Base-by-base conservation (phyloP, 2,888 invertebrate genomes). In the Hoplodrina ambigua region DNA sequence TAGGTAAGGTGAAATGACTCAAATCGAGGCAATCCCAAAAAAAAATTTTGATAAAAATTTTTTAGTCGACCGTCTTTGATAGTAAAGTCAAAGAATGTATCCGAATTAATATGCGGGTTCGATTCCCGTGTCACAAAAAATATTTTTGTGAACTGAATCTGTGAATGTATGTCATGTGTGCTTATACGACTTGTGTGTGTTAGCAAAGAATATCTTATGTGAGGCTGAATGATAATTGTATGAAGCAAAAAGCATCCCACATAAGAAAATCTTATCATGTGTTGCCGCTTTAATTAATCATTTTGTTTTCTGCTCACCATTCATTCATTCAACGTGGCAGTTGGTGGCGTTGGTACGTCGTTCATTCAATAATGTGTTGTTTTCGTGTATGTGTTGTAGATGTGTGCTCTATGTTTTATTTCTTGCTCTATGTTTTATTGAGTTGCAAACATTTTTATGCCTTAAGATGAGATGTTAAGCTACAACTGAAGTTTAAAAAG, bases 321-420 rank as follows among this genome's bases (percentile, higher is more conserved):
- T 63, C 84, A 82, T 75, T 84, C 81, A 81, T 85, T 88, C 87
- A 81, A 25, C 79, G 56, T 75, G 86, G 89, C 91, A 93, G 93
- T 92, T 72, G 88, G 85, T 84, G 74, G n/a, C 57, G 71, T 65
- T 44, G 86, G 85, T 86, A 86, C 56, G 85, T 85, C 65, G 55
- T 71, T 69, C 72, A 75, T 74, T 69, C 57, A 73, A 52, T 69
- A 65, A 25, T 69, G 46, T 73, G 55, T 71, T 61, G 50, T 78
- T 56, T 20, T 75, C 72, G 63, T 76, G 10, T 62, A 55, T 52
- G 44, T 78, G 33, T 5, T 41, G 41, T 41, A 37, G 46, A n/a
- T 61, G 37, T 61, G 59, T 55, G 52, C 49, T 46, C 19, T 57
- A 20, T 60, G 37, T 54, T 58, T 19, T 49, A 8, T 50, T 60